A percentile compares a stretch with the other conserved stretches of the same genome.
These are phyloP conservation scores for Athetis lepigone DNA, from an alignment of 2,888 invertebrate species.

Conservation along the genomic window DNA sequence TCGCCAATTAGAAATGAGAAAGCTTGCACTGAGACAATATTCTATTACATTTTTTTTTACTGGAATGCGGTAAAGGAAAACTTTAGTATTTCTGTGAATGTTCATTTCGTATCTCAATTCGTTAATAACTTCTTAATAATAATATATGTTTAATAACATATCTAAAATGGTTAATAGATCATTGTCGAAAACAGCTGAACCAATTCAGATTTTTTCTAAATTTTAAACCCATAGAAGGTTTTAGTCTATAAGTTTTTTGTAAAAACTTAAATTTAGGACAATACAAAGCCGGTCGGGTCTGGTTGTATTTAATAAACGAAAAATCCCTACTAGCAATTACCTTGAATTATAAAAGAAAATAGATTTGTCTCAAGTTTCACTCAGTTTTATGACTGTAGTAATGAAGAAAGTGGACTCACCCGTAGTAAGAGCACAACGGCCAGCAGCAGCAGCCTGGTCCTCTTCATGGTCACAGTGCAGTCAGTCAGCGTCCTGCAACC, in stretches of 20 bases:
- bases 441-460: slow-evolving; percentile 87
- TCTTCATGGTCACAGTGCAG: slow-evolving; percentile 88
- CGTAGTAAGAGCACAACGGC: slow-evolving; percentile 86
- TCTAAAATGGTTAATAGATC: neutral
- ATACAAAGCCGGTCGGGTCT: too few species aligned
- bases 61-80: too few species aligned
- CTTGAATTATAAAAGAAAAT: slow-evolving; percentile 1
- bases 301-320: neutral
- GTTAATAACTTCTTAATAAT: too few species aligned
- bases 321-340: neutral
- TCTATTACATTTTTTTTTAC: too few species aligned
- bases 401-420: slow-evolving; percentile 73
- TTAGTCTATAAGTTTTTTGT: too few species aligned
- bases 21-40: slow-evolving; percentile 3
- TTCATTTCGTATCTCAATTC: too few species aligned
- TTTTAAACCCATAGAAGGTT: too few species aligned
- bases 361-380: slow-evolving; percentile 36
- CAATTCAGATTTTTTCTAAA: too few species aligned
- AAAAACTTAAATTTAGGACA: too few species aligned
- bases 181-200: neutral
- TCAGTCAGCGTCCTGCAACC: slow-evolving; percentile 86
- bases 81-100: too few species aligned
- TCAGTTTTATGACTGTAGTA: slow-evolving; percentile 6
- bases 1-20: neutral
- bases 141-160: too few species aligned